Conservation (phyloP, 1,140 invertebrate genomes). For the Drosophila gunungcola region DNA sequence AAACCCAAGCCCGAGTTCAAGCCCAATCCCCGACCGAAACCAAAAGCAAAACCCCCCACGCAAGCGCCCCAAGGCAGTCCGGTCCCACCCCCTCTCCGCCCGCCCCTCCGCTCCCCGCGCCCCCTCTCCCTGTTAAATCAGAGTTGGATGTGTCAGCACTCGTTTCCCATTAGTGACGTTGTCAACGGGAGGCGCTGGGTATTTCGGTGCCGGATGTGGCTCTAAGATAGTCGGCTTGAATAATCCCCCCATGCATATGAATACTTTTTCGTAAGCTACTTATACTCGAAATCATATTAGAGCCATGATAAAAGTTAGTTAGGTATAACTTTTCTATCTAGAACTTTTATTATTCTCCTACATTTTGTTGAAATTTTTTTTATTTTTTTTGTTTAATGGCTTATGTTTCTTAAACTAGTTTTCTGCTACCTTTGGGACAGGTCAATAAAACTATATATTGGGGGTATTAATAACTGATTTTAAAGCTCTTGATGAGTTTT, state of each 20-base stretch:
- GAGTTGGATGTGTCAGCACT: conserved; percentile 64
- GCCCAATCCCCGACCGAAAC: conserved; percentile 25
- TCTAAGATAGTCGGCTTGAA: conserved; percentile 45
- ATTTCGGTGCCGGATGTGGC: conserved; percentile 66
- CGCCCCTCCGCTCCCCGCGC: not conserved
- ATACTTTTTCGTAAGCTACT: not conserved
- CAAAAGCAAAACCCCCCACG: conserved; percentile 50
- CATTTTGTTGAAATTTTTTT: no score
- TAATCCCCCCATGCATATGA: conserved; percentile 26
- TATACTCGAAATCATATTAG: not conserved
- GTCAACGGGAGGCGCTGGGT: conserved; percentile 39
- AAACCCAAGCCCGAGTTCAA: conserved; percentile 39
- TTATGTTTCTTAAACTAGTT: no score
- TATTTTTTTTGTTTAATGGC: no score
- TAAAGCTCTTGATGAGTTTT: no score
- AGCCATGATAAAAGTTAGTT: no score
- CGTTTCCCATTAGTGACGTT: conserved; percentile 60
- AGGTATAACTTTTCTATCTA: no score
- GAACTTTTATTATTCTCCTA: no score
- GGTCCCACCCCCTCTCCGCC: conserved; percentile 6
- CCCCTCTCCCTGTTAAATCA: not conserved
- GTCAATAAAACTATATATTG: no score
- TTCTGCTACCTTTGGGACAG: no score
- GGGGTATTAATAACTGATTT: no score
- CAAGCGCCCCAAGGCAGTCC: conserved; percentile 56